A percentile compares a stretch with the other conserved stretches of the same genome.
phyloP scores from a whole-genome alignment of 2,113 vertebrate genomes.

The Sturnira hondurensis region DNA sequence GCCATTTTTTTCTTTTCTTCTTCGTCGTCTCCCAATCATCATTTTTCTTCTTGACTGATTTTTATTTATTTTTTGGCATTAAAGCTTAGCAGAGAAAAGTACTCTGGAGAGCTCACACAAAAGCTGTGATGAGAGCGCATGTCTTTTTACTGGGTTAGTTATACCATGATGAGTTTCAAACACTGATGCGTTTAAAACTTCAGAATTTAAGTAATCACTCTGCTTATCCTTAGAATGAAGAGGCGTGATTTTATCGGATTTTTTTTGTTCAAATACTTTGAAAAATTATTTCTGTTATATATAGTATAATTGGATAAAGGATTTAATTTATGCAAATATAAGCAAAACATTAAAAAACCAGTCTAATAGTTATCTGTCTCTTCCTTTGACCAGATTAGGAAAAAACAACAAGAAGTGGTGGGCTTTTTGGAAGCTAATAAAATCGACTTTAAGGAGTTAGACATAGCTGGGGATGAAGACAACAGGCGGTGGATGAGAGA shows the following conservation, averaged over 20 bases:
- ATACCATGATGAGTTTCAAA: neutral
- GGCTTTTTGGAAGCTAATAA: slow-evolving; percentile 96
- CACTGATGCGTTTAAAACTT: neutral
- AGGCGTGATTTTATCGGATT: neutral
- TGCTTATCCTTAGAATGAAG: neutral
- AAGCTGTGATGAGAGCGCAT: neutral
- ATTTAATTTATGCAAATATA: neutral
- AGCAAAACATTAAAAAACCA: neutral
- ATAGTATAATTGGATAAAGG: neutral
- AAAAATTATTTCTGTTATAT: neutral
- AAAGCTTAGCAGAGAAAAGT: neutral
- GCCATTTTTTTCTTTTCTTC: neutral
- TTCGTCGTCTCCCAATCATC: neutral
- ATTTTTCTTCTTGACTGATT: neutral
- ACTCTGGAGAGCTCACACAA: neutral
- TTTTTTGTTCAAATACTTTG: neutral
- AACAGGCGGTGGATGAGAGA: slow-evolving; percentile 98
- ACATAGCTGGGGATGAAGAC: slow-evolving; percentile 96
- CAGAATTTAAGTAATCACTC: neutral
- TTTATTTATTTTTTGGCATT: neutral
- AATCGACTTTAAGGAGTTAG: slow-evolving; percentile 93
- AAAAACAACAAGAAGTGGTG: slow-evolving; percentile 98
- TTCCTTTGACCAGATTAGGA: slow-evolving; percentile 90
- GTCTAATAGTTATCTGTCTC: neutral
- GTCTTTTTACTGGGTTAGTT: neutral